Evolutionary conservation across 1,140 invertebrate genomes (phyloP), one percentile per base, ranked within the genome.

Genomic region (Spodoptera frugiperda): DNA sequence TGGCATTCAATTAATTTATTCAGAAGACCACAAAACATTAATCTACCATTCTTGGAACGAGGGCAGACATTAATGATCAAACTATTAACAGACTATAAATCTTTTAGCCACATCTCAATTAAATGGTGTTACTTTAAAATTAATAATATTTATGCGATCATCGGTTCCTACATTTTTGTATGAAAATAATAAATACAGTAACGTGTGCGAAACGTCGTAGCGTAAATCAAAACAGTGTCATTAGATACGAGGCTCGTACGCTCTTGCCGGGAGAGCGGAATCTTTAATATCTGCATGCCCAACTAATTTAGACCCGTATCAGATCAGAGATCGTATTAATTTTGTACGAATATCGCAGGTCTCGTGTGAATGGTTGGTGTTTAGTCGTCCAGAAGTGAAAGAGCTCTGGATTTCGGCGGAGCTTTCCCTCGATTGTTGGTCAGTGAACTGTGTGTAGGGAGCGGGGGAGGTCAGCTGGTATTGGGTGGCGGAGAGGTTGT

Each of bases 211-310:
- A 78, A 72, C 81, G 78, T 39, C 73, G 73, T 78, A 79, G 78
- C 79, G 79, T 84, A 85, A 85, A 85, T 85, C 82, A 85, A 73
- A 85, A 83, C 72, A 76, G 65, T 59, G 68, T 81, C 81, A 83
- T 81, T 78, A 80, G 75, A 51, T 83, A 65, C 73, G 67, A 48
- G 33, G 0, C 72, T 78, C 63, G 75, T 76, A 78, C 74, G 65
- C 78, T 77, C 19, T 49, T 39, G 75, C 80, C 74, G 78, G 71
- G 75, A 79, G 21, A 80, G 68, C 59, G 53, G 49, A 78, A 84
- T 82, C 76, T 77, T 78, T 79, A 77, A 84, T 80, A 82, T 76
- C 59, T 72, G 72, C 63, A 76, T 74, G 79, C 78, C 80, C 79
- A 80, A 71, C 54, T 48, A 81, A 77, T 78, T 76, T 80, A 77